Evolutionary conservation across 2,888 invertebrate species (phyloP), one percentile per base, ranked within the genome.

Genomic region (Copidosoma aretas): DNA sequence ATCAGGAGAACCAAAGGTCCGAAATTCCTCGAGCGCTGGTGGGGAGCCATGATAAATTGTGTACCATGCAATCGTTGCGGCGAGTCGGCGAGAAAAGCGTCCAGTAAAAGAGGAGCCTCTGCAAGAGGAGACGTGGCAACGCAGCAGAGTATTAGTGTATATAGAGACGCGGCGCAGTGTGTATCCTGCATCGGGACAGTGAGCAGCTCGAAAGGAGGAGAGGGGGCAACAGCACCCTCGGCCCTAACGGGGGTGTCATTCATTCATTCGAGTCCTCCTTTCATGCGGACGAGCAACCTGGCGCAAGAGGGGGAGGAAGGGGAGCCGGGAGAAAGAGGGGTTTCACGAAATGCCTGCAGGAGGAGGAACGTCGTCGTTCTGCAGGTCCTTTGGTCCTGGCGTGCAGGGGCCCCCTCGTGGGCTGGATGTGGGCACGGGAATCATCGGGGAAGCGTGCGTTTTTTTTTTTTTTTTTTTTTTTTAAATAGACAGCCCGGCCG

Each of bases 191-290:
- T 8, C n/a, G n/a, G n/a, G n/a, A n/a, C n/a, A n/a, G n/a, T n/a
- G n/a, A 46, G 43, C 43, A 14, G 3, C 43, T 46, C 32, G 32
- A 32, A 32, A 32, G 32, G 32, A 32, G 32, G 32, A 32, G 32
- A 32, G 32, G 8, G 32, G 8, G 32, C 3, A 32, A 32, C 8
- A n/a, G 32, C 32, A 32, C 17, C 43, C 43, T 71, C 80, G 75
- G 80, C 77, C 77, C 77, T 75, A 76, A 77, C 75, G 78, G 78
- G 78, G 79, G 78, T 80, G 78, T 75, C 73, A 73, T 74, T 73
- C 56, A 14, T 52, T 22, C n/a, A 49, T n/a, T n/a, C n/a, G n/a
- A 51, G 25, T 56, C 54, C 52, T 60, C 60, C 41, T 17, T 65
- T 59, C 60, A 60, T 67, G 66, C 70, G 52, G 43, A 52, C 66